Evolutionary conservation across 2,113 vertebrate species (phyloP).

Genomic region (Gymnarchus niloticus): DNA sequence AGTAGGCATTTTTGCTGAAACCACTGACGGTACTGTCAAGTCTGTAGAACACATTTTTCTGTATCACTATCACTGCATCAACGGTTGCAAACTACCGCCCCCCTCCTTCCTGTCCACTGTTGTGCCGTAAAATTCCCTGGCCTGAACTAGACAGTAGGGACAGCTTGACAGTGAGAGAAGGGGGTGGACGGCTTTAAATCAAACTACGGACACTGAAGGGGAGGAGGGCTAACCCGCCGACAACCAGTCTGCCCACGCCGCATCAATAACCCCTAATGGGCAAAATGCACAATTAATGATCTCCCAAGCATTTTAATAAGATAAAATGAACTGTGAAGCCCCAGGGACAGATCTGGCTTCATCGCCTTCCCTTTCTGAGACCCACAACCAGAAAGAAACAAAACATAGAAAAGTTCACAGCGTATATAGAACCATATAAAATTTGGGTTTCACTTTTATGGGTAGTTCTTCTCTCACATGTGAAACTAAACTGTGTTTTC

Average conservation of each 20-base stretch:
- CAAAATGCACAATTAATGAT: conserved; percentile 46
- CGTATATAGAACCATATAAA: too few species aligned
- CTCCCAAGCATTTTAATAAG: conserved; percentile 37
- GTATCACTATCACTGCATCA: not conserved
- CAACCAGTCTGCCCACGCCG: conserved; percentile 20
- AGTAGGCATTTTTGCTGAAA: not conserved
- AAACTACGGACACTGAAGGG: not conserved
- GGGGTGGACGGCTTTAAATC: not conserved
- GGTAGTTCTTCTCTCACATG: too few species aligned
- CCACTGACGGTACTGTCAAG: not conserved
- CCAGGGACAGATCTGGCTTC: conserved; percentile 8
- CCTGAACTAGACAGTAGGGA: not conserved
- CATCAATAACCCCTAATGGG: conserved; percentile 42
- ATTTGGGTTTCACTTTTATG: too few species aligned
- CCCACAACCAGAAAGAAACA: not conserved
- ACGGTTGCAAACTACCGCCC: not conserved
- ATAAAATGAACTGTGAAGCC: conserved; percentile 27
- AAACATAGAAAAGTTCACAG: not conserved
- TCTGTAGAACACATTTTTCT: not conserved
- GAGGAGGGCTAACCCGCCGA: not conserved
- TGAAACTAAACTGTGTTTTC: not conserved
- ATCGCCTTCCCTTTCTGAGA: not conserved
- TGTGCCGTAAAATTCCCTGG: not conserved
- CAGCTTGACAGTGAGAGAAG: not conserved
- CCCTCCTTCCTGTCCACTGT: not conserved